Evolutionary conservation across 1,140 invertebrate genomes (phyloP), one percentile per base, ranked within the genome.

Genomic region (Drosophila seguyi): DNA sequence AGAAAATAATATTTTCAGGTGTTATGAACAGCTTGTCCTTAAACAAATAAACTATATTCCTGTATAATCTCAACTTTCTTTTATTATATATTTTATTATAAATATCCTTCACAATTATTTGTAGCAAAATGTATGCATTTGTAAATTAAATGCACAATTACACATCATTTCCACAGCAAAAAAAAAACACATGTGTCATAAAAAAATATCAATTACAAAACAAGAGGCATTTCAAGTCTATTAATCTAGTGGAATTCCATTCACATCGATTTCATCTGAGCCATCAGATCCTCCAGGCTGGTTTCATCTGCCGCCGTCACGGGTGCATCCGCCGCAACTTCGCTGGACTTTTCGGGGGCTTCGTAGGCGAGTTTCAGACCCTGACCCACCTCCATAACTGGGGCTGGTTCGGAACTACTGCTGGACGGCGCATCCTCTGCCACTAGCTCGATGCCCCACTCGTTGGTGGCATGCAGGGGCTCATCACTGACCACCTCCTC

Each of bases 271-370:
- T 98, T 98, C 96, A 98, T 97, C 93, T 97, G 95, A 41, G 95
- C 95, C 97, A 98, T 98, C 57, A 99, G 94, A 58, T 98, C 97
- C 65, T 98, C 97, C 62, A 98, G 93, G 81, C 94, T 96, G 44
- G 94, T 79, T 41, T 95, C 91, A 38, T 93, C 93, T 36, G 92
- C 85, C 48, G 91, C 78, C 44, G 77, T 73, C 47, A 93, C 80
- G 4, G 22, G 5, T 25, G 29, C 16, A 2, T n/a, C 48, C 47
- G 25, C 4, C 4, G 53, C 39, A 34, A 44, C 63, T 27, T 63
- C 83, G 39, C 73, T 81, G 10, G 25, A 11, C 47, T 92, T 71
- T 6, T 79, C 93, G 52, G 95, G 95, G 75, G 95, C 92, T 22
- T 95, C 94, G 90, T 97, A 97, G 10, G 96, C 96, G 36, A 95